phyloP scores from a whole-genome alignment of 2,113 vertebrate species.

The Myanophis thanlyinensis region DNA sequence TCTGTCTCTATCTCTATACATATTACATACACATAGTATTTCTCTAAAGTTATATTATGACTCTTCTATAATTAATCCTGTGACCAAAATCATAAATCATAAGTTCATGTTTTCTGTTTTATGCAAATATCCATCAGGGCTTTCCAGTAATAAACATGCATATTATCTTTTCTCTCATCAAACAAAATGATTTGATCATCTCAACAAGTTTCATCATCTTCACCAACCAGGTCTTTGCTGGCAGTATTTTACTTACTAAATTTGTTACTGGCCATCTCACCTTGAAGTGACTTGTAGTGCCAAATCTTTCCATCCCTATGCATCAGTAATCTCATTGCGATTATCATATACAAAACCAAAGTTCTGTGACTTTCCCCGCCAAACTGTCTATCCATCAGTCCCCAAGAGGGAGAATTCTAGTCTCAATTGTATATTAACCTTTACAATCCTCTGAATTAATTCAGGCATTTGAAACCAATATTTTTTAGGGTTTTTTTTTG shows the following conservation, averaged over 20 bases:
- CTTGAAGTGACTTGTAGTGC: neutral
- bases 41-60: neutral
- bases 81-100: no score
- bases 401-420: neutral
- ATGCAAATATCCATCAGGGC: no score
- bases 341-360: neutral
- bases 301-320: neutral
- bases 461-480: neutral
- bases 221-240: no score
- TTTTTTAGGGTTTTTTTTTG: neutral
- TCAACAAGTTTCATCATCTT: no score
- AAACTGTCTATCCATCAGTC: neutral
- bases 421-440: neutral
- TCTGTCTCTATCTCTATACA: no score
- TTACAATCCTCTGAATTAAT: neutral
- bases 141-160: neutral
- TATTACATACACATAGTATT: no score
- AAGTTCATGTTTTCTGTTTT: no score
- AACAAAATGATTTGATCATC: no score
- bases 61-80: no score
- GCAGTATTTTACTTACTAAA: no score
- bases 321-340: neutral
- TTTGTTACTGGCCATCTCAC: no score
- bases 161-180: no score
- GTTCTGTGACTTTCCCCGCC: neutral